Evolutionary conservation across 2,888 invertebrate genomes (phyloP), one percentile per base, ranked within the genome.

Genomic region (Ephialtes manifestator): DNA sequence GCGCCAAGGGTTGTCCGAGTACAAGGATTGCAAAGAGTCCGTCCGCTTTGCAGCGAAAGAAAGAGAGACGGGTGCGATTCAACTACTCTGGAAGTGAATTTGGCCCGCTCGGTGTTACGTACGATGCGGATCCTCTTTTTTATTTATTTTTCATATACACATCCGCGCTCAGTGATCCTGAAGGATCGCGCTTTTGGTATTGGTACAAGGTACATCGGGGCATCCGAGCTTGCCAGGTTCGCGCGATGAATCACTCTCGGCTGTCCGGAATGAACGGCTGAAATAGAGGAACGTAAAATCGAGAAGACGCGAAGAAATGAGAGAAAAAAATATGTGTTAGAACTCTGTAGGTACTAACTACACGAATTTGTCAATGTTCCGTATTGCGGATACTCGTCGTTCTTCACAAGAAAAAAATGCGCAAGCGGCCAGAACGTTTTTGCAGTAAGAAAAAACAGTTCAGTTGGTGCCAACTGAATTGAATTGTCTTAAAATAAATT

Each of bases 71-170:
- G 20, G 24, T 39, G 39, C 39, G 10, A 39, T 39, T 77, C 43
- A 71, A 63, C 65, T 63, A 78, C 68, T 74, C 60, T 53, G 75
- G 43, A 79, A 75, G 74, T 51, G 63, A 79, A 79, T 83, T 83
- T 83, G 83, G 83, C 83, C 79, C 53, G 74, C 63, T 60, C 71
- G 28, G 63, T 28, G 74, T 68, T 83, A 83, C 83, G 55, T 77
- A 67, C 74, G 28, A 75, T 79, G 74, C 74, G 46, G 78, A 83
- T 71, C 18, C 31, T 24, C 46, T 55, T 51, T 81, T 24, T 51
- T 74, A 15, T 60, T 55, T 74, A 67, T 65, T 68, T 70, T 65
- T 43, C 55, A 13, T 31, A 58, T n/a, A 53, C 48, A 67, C 48
- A 20, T 53, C 39, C 43, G 53, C 58, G 71, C 20, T 67, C 63